Percentiles rank a stretch among this genome's conserved stretches.
phyloP scores from a whole-genome alignment of 2,113 vertebrate species.

The Triplophysa rosa region DNA sequence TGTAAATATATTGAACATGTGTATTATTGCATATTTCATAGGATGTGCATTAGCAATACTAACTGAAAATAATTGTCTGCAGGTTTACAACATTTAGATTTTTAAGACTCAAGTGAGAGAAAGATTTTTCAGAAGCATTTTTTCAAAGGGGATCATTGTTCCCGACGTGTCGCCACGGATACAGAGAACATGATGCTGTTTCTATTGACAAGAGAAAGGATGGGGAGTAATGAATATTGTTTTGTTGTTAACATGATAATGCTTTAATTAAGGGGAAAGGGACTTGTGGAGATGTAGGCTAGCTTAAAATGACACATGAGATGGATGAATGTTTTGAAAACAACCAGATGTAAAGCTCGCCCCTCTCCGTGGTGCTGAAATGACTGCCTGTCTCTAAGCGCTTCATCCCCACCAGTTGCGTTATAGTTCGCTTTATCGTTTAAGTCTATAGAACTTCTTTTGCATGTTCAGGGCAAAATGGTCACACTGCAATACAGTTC shows the following conservation, averaged over 20 bases:
- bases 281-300: too few relatives aligned
- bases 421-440: not conserved
- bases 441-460: not conserved
- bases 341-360: not conserved
- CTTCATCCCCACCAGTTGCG: slow-evolving; percentile 51
- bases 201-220: slow-evolving; percentile 9
- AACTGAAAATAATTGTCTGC: too few relatives aligned
- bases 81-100: too few relatives aligned
- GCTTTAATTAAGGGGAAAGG: not conserved
- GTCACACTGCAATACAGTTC: not conserved
- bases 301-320: not conserved
- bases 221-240: not conserved
- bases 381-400: not conserved
- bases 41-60: too few relatives aligned
- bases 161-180: slow-evolving; percentile 31
- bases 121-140: not conserved
- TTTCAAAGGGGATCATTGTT: slow-evolving; percentile 14
- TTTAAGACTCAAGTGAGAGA: too few relatives aligned
- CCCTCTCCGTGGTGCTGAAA: slow-evolving; percentile 59
- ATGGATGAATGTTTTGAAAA: not conserved
- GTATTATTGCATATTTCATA: too few relatives aligned
- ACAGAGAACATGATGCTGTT: slow-evolving; percentile 12
- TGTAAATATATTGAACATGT: too few relatives aligned
- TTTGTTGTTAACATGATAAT: not conserved
- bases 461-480: not conserved